A percentile compares a stretch with the other conserved stretches of the same genome.
These are phyloP conservation scores for Apteryx owenii DNA, from an alignment of 2,113 vertebrate genomes.

Conservation along the genomic window DNA sequence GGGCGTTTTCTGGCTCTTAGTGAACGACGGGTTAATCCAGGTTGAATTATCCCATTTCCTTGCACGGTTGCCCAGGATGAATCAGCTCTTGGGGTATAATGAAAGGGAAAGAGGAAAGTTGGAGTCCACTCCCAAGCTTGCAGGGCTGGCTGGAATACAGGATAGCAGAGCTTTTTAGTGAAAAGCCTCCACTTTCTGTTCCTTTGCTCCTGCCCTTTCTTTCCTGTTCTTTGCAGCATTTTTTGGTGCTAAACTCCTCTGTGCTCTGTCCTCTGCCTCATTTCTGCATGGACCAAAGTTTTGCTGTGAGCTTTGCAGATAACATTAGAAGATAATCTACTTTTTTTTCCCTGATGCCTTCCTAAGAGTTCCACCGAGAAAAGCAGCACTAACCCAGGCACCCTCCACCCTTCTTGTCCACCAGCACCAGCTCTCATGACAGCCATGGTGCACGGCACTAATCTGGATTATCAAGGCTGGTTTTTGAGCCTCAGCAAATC, in stretches of 20 bases:
- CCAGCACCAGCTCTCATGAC: neutral
- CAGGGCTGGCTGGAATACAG: neutral
- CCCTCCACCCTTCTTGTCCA: neutral
- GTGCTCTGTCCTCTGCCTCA: neutral
- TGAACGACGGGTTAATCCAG: neutral
- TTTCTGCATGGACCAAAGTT: neutral
- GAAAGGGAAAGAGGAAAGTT: no score
- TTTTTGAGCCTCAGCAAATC: neutral
- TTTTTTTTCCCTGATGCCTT: neutral
- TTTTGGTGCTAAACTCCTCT: neutral
- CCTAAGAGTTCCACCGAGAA: neutral
- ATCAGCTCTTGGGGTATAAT: neutral
- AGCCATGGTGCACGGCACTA: neutral
- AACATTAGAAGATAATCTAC: accelerated
- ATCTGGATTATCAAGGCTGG: neutral
- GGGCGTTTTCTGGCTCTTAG: neutral
- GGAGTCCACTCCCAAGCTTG: neutral
- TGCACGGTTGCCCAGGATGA: neutral
- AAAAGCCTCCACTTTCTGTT: neutral
- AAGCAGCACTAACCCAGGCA: neutral
- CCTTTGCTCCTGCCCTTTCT: neutral
- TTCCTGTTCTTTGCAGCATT: neutral
- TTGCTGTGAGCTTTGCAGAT: neutral
- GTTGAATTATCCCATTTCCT: neutral
- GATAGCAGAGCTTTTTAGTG: neutral